Evolutionary conservation across 2,113 vertebrate species (phyloP).

Genomic region (Perccottus glenii): DNA sequence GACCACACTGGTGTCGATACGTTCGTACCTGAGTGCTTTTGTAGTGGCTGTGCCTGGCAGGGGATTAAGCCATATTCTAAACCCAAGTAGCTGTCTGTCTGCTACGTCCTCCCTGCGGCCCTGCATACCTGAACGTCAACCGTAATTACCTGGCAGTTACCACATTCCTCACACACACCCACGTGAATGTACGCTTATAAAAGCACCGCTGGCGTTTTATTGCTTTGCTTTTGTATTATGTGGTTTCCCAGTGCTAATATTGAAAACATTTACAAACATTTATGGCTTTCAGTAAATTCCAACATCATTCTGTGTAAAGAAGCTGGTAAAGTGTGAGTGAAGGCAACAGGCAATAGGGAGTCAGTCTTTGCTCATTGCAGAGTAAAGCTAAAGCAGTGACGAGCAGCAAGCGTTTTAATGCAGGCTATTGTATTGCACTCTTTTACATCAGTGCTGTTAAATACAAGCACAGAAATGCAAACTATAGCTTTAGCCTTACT

Average conservation of each 20-base stretch:
- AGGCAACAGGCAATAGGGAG: neutral
- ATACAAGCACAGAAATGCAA: no score
- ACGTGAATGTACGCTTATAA: constrained; percentile 12
- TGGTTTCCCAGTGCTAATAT: constrained; percentile 41
- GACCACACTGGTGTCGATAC: constrained; percentile 66
- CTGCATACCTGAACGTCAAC: constrained; percentile 68
- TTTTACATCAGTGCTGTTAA: no score
- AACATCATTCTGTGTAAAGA: constrained; percentile 1
- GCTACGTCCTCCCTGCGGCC: constrained; percentile 55
- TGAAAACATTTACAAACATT: constrained; percentile 33
- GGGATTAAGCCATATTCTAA: constrained; percentile 58
- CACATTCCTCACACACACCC: constrained; percentile 65
- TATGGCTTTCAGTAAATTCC: constrained; percentile 26
- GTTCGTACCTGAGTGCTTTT: constrained; percentile 70
- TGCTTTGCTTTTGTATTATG: constrained; percentile 30
- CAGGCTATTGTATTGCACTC: no score
- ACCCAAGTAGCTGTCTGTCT: constrained; percentile 53
- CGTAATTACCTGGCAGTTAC: constrained; percentile 67
- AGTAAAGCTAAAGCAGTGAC: neutral
- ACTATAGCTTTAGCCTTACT: no score
- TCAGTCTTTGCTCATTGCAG: no score
- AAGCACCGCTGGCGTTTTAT: constrained; percentile 13
- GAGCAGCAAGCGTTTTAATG: no score
- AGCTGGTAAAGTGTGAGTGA: constrained; percentile 2
- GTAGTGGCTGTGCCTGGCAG: constrained; percentile 62